Conservation (phyloP, 2,113 vertebrate genomes). For the Sporophila hypoxantha region DNA sequence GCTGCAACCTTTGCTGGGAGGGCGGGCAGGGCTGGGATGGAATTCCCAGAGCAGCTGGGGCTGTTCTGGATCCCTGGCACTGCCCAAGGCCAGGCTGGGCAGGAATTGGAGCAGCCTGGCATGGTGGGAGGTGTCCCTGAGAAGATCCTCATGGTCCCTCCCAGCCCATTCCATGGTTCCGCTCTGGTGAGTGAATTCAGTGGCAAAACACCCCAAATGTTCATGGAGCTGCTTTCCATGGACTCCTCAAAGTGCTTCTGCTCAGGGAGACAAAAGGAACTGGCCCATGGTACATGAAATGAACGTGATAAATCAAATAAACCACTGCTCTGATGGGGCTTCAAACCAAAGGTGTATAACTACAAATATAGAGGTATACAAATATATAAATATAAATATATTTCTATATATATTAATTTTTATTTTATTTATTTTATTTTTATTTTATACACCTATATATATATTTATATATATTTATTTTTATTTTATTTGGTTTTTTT, state of each 20-base stretch:
- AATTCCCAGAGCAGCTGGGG: not conserved
- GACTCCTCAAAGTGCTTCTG: not conserved
- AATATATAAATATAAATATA: too few relatives aligned
- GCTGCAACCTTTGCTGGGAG: not conserved
- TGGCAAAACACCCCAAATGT: not conserved
- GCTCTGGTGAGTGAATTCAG: not conserved
- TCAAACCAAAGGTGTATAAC: not conserved
- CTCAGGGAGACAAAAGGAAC: not conserved
- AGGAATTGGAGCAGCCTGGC: not conserved
- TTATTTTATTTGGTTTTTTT: too few relatives aligned
- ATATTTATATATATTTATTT: too few relatives aligned
- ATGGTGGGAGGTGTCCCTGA: not conserved
- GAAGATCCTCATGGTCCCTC: not conserved
- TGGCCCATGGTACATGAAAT: rapidly evolving
- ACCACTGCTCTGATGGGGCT: not conserved
- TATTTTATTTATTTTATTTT: too few relatives aligned
- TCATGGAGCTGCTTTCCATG: rapidly evolving
- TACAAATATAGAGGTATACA: too few relatives aligned
- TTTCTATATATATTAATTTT: too few relatives aligned
- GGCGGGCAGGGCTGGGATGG: not conserved
- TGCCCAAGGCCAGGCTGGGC: not conserved
- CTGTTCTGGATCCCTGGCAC: not conserved
- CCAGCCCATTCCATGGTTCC: not conserved
- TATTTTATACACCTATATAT: too few relatives aligned
- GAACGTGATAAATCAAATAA: not conserved